Evolutionary conservation across 2,888 invertebrate species (phyloP).

Genomic region (Meloe dianella): DNA sequence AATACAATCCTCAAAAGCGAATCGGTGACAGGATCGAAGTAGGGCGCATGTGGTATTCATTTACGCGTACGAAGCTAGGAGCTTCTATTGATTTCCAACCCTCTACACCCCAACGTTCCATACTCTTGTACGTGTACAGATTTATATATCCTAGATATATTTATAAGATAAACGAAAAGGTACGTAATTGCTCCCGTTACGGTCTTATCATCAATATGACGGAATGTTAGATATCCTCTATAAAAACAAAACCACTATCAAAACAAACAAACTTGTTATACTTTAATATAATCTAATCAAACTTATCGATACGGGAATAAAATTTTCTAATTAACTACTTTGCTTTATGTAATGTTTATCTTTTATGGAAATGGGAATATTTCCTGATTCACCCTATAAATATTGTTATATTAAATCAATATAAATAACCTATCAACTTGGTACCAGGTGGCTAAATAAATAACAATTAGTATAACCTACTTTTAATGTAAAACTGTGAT

Average conservation of each 20-base stretch:
- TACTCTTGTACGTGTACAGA: conserved; percentile 44
- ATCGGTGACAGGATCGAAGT: conserved; percentile 45
- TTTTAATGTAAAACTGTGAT: not conserved
- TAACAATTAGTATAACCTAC: conserved; percentile 1
- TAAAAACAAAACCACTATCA: conserved; percentile 31
- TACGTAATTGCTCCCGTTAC: conserved; percentile 36
- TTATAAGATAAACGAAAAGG: conserved; percentile 39
- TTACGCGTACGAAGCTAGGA: conserved; percentile 51
- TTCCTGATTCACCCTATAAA: conserved; percentile 18
- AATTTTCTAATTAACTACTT: not conserved
- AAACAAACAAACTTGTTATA: conserved; percentile 32
- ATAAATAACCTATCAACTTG: conserved; percentile 4
- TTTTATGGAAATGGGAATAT: conserved; percentile 27
- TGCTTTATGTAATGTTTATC: not conserved
- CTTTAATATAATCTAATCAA: conserved; percentile 29
- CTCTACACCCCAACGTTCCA: conserved; percentile 39
- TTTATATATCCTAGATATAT: conserved; percentile 42
- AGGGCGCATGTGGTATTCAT: conserved; percentile 54
- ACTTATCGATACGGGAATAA: conserved; percentile 12
- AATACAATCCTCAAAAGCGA: conserved; percentile 45
- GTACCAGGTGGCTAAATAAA: conserved; percentile 1
- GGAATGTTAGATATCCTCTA: conserved; percentile 17
- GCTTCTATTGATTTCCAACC: conserved; percentile 50
- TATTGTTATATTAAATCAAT: conserved; percentile 23
- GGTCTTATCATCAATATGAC: conserved; percentile 31